Conservation (phyloP, 1,140 invertebrate genomes). For the Paralvinella palmiformis region DNA sequence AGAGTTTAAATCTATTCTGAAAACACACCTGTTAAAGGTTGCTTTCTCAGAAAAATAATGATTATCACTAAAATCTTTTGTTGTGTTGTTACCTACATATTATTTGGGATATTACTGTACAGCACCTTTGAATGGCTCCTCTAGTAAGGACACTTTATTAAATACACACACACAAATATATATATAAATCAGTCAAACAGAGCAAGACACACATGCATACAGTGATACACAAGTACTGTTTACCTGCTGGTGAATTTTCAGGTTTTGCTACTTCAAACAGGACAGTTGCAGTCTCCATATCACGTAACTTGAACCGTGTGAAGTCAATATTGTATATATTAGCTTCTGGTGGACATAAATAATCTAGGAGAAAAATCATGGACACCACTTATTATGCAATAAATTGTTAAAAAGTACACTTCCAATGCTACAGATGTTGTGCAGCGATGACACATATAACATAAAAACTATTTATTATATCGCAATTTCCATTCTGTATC, state of each 20-base stretch:
- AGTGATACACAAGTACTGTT: too few relatives aligned
- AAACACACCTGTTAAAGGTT: too few relatives aligned
- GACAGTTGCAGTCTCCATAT: slow-evolving; percentile 84
- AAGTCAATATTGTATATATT: slow-evolving; percentile 98
- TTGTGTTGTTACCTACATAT: too few relatives aligned
- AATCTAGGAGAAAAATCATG: slow-evolving; percentile 58
- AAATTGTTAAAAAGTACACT: background rate
- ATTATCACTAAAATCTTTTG: too few relatives aligned
- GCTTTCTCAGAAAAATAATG: too few relatives aligned
- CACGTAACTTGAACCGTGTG: slow-evolving; percentile 92
- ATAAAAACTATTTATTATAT: background rate
- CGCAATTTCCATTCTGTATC: background rate
- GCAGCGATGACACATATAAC: background rate
- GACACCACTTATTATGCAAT: background rate
- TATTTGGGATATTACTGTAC: too few relatives aligned
- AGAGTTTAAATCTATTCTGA: too few relatives aligned
- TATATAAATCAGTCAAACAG: too few relatives aligned
- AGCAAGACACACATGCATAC: too few relatives aligned
- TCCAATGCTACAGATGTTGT: background rate
- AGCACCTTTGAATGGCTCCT: too few relatives aligned
- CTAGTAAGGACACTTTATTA: too few relatives aligned
- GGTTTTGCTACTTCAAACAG: slow-evolving; percentile 98
- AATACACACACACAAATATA: too few relatives aligned
- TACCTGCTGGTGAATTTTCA: slow-evolving; percentile 34
- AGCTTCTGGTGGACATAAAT: slow-evolving; percentile 87